Evolutionary conservation across 2,888 invertebrate genomes (phyloP), one percentile per base, ranked within the genome.

Genomic region (Seladonia tumulorum): DNA sequence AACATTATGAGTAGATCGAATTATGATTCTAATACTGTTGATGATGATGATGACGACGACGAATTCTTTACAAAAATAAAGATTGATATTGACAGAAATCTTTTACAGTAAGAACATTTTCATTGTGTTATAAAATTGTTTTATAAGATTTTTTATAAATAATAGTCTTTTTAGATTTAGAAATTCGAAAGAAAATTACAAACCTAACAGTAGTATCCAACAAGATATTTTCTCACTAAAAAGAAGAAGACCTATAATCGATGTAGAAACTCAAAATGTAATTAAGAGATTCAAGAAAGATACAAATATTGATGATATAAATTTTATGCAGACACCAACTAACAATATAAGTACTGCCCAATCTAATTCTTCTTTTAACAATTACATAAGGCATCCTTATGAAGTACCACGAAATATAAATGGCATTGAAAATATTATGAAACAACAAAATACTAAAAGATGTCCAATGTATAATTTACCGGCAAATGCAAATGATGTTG

Each of bases 251-350:
- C 29, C 75, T 47, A 49, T 70, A 29, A 82, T 90, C 14, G 80
- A 83, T 18, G 60, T 82, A 18, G 85, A 79, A 66, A 85, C 82
- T 45, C 47, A 86, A 22, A 86, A 75, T 76, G 4, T 90, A 25
- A 89, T 90, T 35, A 89, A 86, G 35, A 81, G 83, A 60, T 90
- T 90, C 76, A 90, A 88, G 76, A 79, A 72, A 35, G 79, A 81
- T n/a, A 5, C 71, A 1, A 53, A 22, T 39, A 39, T 39, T 35
- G 5, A 82, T 22, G 8, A 29, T 57, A 71, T 2, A 39, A 83
- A 72, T 49, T 4, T 18, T 25, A 1, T 57, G 12, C 45, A 76
- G 47, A 25, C 75, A 25, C 79, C 60, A 42, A 8, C 39, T 5
- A 16, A 76, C 49, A 57, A 79, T 49, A 47, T 12, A 63, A 57